A percentile compares a stretch with the other conserved stretches of the same genome.
phyloP scores from a whole-genome alignment of 2,888 invertebrate genomes.

The Scaptomyza tumidula region DNA sequence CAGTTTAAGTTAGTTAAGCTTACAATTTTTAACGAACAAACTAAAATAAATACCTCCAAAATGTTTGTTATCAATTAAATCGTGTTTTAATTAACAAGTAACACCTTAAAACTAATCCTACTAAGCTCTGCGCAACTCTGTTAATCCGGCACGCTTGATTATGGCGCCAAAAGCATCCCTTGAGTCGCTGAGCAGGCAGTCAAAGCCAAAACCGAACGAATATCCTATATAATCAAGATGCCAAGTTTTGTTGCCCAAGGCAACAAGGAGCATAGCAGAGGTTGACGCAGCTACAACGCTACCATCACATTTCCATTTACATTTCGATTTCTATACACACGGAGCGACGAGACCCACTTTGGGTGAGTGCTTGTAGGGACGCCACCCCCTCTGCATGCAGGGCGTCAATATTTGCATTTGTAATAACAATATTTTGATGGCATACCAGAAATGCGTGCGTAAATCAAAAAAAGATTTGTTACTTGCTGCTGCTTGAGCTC shows the following conservation, averaged over 20 bases:
- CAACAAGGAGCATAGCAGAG: conserved; percentile 6
- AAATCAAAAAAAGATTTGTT: conserved; percentile 79
- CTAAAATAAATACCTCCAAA: not conserved
- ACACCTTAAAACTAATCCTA: not conserved
- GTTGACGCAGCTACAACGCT: not conserved
- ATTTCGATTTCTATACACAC: conserved; percentile 14
- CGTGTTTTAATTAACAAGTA: not conserved
- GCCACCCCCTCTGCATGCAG: conserved; percentile 27
- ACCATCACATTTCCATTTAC: conserved; percentile 27
- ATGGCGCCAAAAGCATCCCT: conserved; percentile 30
- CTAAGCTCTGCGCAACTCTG: conserved; percentile 29
- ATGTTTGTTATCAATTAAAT: not conserved
- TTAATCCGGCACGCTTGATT: not conserved
- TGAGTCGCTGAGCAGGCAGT: conserved; percentile 4
- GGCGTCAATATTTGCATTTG: conserved; percentile 81
- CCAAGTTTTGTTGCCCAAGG: conserved; percentile 46
- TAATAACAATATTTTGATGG: conserved; percentile 81
- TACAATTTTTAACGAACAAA: not conserved
- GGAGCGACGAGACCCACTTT: not conserved
- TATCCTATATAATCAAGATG: conserved; percentile 55
- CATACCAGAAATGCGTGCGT: conserved; percentile 68
- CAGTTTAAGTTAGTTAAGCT: not conserved
- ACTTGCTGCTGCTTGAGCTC: conserved; percentile 46
- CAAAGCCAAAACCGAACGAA: conserved; percentile 41
- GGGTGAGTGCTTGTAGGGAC: not conserved